Evolutionary conservation across 2,888 invertebrate species (phyloP), one percentile per base, ranked within the genome.

Genomic region (Drosophila melanosoma): DNA sequence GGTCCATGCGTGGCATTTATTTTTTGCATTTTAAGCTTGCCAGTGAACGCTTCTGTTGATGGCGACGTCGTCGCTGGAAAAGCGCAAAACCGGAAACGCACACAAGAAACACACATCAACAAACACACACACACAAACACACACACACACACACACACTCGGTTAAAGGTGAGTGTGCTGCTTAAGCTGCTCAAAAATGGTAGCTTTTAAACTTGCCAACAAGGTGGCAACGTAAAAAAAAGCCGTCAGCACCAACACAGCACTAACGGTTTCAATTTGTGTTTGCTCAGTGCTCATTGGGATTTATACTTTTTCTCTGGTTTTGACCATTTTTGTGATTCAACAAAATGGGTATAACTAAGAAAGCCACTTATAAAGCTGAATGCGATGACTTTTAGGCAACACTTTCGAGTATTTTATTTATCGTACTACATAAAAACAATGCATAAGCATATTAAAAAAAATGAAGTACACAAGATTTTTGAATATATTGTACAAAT

Each of bases 1-100:
- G 77, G 75, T 67, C 75, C 68, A 70, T 83, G 89, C 74, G 77
- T 82, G 77, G 88, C 82, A 90, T 88, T 89, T 90, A 88, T 90
- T 90, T 90, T 85, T 88, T 88, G 83, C 86, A 87, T 90, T 88
- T 87, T 88, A 83, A 89, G 88, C 83, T 89, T 83, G 80, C 68
- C 79, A 72, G 75, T 63, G 74, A 79, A 74, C 71, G 73, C 76
- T 74, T 73, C 69, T 67, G 85, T 69, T 76, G 82, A 70, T 73
- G 82, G 69, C 71, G 67, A 74, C 74, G 82, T 60, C 70, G 82
- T 64, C 68, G 61, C 67, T 69, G 53, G 65, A 68, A 79, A 69
- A 83, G 87, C 76, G 85, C 75, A 68, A 83, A 73, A 82, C 83
- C 86, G 87, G 88, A 89, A 87, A 86, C 79, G 69, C 83, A 77